Percentiles rank a stretch among this genome's conserved stretches.
phyloP scores from a whole-genome alignment of 92 coral and sea anemone genomes.

The Isaurus tuberculatus region DNA sequence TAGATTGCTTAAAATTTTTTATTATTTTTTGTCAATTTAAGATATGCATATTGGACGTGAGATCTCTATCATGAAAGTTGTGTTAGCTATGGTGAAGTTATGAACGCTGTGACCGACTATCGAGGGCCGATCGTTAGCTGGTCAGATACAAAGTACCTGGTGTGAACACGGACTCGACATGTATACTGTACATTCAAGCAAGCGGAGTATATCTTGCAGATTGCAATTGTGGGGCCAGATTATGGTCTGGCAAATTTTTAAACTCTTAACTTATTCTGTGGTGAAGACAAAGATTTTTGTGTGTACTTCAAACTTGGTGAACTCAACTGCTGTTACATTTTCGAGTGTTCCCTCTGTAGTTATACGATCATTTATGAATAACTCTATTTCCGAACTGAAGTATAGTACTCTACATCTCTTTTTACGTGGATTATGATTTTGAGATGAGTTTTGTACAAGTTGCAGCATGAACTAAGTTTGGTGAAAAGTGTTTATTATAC shows the following conservation, averaged over 20 bases:
- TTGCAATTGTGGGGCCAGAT: no score
- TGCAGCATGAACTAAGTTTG: no score
- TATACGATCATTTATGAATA: no score
- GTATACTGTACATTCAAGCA: neutral
- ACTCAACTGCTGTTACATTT: neutral
- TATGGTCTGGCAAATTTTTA: no score
- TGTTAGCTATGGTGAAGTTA: neutral
- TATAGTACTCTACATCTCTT: neutral
- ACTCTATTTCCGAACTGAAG: neutral
- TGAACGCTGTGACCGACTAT: neutral
- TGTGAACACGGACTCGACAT: constrained; percentile 7
- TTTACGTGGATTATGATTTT: neutral
- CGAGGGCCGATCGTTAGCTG: neutral
- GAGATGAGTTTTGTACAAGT: no score
- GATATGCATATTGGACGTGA: constrained; percentile 42
- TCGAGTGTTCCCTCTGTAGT: neutral
- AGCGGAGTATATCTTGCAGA: neutral
- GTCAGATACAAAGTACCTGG: neutral
- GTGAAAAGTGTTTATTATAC: no score
- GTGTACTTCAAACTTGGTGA: neutral
- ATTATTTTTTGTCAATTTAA: neutral
- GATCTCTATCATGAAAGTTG: constrained; percentile 15
- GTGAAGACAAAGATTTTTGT: neutral
- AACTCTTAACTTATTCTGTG: neutral
- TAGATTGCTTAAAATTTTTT: neutral